phyloP scores from a whole-genome alignment of 2,797 vertebrate genomes.

The Takifugu rubripes region DNA sequence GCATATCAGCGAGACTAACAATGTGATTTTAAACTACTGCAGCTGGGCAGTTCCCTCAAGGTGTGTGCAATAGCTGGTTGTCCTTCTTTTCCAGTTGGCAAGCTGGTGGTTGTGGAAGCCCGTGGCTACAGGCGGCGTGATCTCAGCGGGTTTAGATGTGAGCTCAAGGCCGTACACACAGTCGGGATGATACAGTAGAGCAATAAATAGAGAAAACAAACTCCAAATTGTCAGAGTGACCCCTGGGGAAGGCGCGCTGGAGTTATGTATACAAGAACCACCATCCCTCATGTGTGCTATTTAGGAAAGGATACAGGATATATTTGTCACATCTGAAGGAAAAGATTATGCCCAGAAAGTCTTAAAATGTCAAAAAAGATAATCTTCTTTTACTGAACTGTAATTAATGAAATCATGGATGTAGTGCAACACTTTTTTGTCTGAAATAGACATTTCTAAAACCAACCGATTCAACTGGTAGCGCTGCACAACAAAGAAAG shows the following conservation, averaged over 20 bases:
- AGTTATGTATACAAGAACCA: background rate
- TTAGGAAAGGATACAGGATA: too few species aligned
- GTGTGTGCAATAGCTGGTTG: slow-evolving; percentile 22
- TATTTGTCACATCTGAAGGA: too few species aligned
- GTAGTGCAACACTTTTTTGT: background rate
- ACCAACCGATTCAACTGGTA: background rate
- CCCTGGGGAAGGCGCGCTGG: slow-evolving; percentile 47
- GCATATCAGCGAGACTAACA: slow-evolving; percentile 28
- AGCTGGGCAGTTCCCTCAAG: slow-evolving; percentile 24
- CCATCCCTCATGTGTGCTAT: background rate
- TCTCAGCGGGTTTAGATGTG: slow-evolving; percentile 16
- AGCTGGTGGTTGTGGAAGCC: slow-evolving; percentile 18
- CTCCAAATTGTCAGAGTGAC: slow-evolving; percentile 67
- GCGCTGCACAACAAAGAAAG: slow-evolving; percentile 3
- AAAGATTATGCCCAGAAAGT: too few species aligned
- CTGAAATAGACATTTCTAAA: background rate
- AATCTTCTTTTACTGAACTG: background rate
- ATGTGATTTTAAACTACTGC: slow-evolving; percentile 18
- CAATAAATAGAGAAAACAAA: slow-evolving; percentile 62
- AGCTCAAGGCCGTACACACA: slow-evolving; percentile 43
- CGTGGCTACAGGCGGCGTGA: slow-evolving; percentile 8
- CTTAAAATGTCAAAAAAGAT: too few species aligned
- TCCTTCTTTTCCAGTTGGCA: slow-evolving; percentile 22
- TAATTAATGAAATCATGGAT: background rate
- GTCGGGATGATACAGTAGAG: slow-evolving; percentile 63